Base-by-base conservation (phyloP, 2,888 invertebrate species). In the Mythimna loreyi region DNA sequence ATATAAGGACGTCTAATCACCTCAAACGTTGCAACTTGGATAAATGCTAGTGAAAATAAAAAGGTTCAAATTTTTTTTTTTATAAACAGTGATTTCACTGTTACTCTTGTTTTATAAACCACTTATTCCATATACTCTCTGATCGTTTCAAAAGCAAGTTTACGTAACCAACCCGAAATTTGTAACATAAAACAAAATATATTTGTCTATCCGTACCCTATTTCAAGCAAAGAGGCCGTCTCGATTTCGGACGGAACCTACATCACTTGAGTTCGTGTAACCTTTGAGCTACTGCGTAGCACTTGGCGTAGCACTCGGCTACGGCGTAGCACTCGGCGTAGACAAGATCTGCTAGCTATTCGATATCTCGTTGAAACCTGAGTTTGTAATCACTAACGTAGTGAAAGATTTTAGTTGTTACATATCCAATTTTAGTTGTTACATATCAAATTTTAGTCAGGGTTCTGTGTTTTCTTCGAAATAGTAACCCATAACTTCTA, bases 181-280 rank as follows among this genome's bases (percentile, higher is more conserved):
- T 67, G n/a, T 30, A 36, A 60, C 11, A 45, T 30, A 45, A 3
- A 60, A n/a, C 19, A 33, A 30, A 63, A 58, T 30, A 23, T 49
- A 56, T 53, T 53, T 57, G 33, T 56, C 53, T 58, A 55, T 55
- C n/a, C 25, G 8, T 52, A 40, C 43, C 21, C 21, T 60, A 53
- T 21, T 23, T 47, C n/a, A 8, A 28, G 33, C 36, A 59, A 49
- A 65, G 62, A 65, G 66, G 53, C 50, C 47, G 21, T 63, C 55
- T 59, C 67, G 61, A 64, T 70, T 49, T 64, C 55, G 33, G 33
- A 59, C 58, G 53, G 65, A 74, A 67, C 61, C 57, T 65, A 60
- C 67, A 76, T 59, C 68, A 72, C 75, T 72, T 67, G 67, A 61
- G 49, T 59, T 59, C 49, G 45, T 78, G 80, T 77, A 56, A 68